Percentiles rank a stretch among this genome's conserved stretches.
phyloP scores from a whole-genome alignment of 2,113 vertebrate species.

The Eulemur macaco region DNA sequence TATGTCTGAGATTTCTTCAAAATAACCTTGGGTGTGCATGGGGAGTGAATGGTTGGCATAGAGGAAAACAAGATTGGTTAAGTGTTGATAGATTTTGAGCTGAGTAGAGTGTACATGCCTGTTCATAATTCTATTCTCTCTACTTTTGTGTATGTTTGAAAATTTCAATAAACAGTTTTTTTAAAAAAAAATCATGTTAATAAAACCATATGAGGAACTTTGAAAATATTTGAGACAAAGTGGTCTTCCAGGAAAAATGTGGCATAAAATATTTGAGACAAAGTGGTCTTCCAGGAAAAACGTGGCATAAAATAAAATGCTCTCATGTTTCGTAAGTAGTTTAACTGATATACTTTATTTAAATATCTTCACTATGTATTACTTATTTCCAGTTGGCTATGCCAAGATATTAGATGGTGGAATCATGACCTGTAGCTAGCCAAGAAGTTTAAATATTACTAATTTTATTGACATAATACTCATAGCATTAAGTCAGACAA shows the following conservation, averaged over 20 bases:
- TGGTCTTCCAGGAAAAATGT: no score
- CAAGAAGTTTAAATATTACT: conserved; percentile 16
- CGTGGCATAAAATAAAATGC: not conserved
- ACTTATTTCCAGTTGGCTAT: not conserved
- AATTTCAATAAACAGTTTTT: not conserved
- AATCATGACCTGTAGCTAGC: not conserved
- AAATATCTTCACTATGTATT: conserved; percentile 18
- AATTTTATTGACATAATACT: not conserved
- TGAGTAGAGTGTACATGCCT: not conserved
- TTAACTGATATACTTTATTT: not conserved
- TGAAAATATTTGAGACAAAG: not conserved
- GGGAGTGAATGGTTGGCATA: not conserved
- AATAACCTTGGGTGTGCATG: not conserved
- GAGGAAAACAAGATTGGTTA: not conserved
- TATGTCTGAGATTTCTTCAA: not conserved
- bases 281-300: not conserved
- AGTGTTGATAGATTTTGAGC: not conserved
- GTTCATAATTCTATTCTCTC: not conserved
- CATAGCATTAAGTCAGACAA: not conserved
- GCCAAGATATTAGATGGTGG: not conserved
- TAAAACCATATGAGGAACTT: conserved; percentile 1
- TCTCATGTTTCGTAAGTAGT: not conserved
- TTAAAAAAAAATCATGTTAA: not conserved
- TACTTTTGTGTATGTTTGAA: not conserved
- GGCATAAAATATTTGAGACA: not conserved